Conservation (phyloP, 2,888 invertebrate species). For the Cephus rjabovi region DNA sequence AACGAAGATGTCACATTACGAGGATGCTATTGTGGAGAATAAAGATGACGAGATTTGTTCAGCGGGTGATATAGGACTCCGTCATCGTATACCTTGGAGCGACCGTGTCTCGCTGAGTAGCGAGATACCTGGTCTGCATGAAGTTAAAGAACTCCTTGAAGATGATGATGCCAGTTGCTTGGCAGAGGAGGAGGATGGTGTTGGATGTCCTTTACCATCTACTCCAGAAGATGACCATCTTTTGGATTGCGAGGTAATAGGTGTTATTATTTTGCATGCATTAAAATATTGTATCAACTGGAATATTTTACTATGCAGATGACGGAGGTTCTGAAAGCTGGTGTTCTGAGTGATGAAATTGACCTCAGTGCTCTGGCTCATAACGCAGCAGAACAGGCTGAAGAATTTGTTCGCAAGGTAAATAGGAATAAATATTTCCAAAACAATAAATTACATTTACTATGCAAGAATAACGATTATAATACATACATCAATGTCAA, state of each 20-base stretch:
- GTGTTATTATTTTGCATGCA: not conserved
- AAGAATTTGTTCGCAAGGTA: conserved; percentile 91
- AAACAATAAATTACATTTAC: too few species aligned
- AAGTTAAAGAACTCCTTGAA: conserved; percentile 62
- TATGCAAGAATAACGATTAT: not conserved
- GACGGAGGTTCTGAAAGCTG: conserved; percentile 88
- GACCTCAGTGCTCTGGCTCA: conserved; percentile 86
- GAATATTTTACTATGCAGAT: conserved; percentile 67
- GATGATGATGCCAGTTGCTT: conserved; percentile 62
- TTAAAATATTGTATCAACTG: not conserved
- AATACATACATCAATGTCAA: not conserved
- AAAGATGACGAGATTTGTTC: conserved; percentile 32
- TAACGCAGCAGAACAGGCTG: conserved; percentile 93
- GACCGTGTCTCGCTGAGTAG: conserved; percentile 57
- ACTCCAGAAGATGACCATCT: conserved; percentile 88
- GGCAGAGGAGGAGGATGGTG: conserved; percentile 81
- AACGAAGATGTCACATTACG: conserved; percentile 44
- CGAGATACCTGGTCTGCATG: conserved; percentile 60
- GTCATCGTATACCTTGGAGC: conserved; percentile 63
- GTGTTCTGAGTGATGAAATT: conserved; percentile 85
- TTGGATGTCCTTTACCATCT: conserved; percentile 86
- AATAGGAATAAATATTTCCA: conserved; percentile 61
- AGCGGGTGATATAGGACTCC: conserved; percentile 38
- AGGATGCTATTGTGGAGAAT: conserved; percentile 49
- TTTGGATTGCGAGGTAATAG: conserved; percentile 78